Percentiles rank a stretch among this genome's conserved stretches.
Evolutionary conservation across 2,113 vertebrate species (phyloP).

Genomic region (Climacteris rufus): DNA sequence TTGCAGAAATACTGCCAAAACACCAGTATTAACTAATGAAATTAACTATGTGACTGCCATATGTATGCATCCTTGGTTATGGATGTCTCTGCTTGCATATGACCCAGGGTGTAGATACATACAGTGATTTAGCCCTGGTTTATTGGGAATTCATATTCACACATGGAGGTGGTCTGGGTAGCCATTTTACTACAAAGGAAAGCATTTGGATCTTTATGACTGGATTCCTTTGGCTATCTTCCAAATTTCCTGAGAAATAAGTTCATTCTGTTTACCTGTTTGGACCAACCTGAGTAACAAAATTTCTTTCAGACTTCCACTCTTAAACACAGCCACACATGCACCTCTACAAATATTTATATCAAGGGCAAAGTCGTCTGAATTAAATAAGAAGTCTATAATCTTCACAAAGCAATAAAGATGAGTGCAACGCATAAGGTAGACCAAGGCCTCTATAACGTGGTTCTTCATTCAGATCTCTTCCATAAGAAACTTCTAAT

Average conservation of each 20-base stretch:
- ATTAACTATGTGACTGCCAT: neutral
- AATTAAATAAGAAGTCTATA: neutral
- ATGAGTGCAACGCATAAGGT: neutral
- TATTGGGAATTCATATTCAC: neutral
- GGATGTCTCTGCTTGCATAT: neutral
- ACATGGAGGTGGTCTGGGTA: neutral
- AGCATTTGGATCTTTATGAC: neutral
- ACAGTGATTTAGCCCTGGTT: neutral
- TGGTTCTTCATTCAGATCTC: neutral
- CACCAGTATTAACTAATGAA: neutral
- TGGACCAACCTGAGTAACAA: neutral
- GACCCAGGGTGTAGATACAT: neutral
- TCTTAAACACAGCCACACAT: neutral
- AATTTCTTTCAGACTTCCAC: neutral
- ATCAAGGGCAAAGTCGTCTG: neutral
- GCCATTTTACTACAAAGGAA: neutral
- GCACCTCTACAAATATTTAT: neutral
- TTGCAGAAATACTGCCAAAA: neutral
- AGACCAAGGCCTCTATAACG: neutral
- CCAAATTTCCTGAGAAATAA: neutral
- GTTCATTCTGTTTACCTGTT: neutral
- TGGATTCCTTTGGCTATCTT: neutral
- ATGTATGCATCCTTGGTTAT: neutral
- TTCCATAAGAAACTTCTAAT: neutral
- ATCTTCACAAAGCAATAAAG: neutral